Evolutionary conservation across 2,888 invertebrate species (phyloP).

Genomic region (Drosophila picticornis): DNA sequence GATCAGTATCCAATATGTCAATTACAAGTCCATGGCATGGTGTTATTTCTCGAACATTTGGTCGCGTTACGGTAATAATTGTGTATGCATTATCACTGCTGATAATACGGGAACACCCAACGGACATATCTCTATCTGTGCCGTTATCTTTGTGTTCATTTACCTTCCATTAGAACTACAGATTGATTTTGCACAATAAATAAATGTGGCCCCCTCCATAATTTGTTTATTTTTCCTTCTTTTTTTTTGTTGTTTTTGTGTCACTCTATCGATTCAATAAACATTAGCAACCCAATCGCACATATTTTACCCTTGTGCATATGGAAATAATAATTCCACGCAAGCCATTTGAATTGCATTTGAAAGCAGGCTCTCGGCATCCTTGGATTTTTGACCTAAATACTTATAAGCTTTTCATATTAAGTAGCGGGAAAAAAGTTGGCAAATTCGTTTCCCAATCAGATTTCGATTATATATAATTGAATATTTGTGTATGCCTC

Average conservation of each 20-base stretch:
- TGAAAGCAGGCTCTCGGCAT: conserved; percentile 2
- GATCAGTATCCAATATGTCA: conserved; percentile 42
- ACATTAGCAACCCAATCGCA: conserved; percentile 21
- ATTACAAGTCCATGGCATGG: conserved; percentile 42
- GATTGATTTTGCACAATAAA: conserved; percentile 62
- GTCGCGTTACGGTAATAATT: conserved; percentile 61
- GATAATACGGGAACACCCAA: conserved; percentile 39
- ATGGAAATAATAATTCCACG: conserved; percentile 1
- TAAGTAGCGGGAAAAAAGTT: not conserved
- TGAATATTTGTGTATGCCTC: not conserved
- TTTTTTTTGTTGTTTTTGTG: not conserved
- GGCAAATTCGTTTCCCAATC: not conserved
- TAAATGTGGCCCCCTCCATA: conserved; percentile 7
- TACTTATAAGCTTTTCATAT: not conserved
- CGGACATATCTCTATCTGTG: not conserved
- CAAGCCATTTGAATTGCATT: conserved; percentile 11
- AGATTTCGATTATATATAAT: not conserved
- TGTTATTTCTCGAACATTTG: conserved; percentile 45
- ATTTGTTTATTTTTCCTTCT: not conserved
- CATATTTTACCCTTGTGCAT: not conserved
- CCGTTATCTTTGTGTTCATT: conserved; percentile 57
- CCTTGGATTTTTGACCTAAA: conserved; percentile 6
- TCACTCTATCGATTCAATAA: conserved; percentile 36
- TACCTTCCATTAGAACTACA: conserved; percentile 64
- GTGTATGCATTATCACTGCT: conserved; percentile 67